phyloP scores from a whole-genome alignment of 2,113 vertebrate species.

The Ciconia stormi region DNA sequence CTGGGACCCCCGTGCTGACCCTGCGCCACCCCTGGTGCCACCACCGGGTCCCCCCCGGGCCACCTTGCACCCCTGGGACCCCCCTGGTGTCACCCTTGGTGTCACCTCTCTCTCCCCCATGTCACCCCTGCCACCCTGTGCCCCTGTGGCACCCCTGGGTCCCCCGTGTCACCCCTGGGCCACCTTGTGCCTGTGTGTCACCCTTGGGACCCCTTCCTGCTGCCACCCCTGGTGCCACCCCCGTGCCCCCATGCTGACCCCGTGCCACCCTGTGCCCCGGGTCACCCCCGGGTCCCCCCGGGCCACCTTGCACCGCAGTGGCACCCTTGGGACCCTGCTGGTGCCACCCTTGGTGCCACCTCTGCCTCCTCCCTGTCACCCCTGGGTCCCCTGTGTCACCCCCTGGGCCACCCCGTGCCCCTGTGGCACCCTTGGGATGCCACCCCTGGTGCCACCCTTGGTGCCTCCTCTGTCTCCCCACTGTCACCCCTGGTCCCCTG shows the following conservation, averaged over 20 bases:
- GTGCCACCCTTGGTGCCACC: slow-evolving; percentile 34
- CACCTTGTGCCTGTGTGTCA: neutral
- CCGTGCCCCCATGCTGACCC: too few species aligned
- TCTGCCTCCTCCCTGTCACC: neutral
- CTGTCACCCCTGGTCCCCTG: too few species aligned
- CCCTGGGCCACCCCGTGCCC: too few species aligned
- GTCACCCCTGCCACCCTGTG: too few species aligned
- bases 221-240: too few species aligned
- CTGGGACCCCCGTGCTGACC: neutral
- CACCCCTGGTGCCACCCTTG: too few species aligned
- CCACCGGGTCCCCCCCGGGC: neutral
- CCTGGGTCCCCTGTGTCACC: neutral
- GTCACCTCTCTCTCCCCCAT: too few species aligned
- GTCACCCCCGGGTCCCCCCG: neutral
- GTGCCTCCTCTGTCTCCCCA: neutral
- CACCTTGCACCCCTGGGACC: neutral
- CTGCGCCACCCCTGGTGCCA: neutral
- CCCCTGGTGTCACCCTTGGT: neutral
- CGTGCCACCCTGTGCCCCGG: neutral
- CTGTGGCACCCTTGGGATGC: neutral
- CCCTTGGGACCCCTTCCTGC: neutral
- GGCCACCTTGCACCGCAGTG: neutral
- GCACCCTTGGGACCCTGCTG: neutral
- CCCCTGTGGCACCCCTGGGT: neutral
- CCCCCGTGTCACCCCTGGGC: neutral